A percentile compares a stretch with the other conserved stretches of the same genome.
Conservation (phyloP, 2,113 vertebrate species). For the Pogonocichla stellata region DNA sequence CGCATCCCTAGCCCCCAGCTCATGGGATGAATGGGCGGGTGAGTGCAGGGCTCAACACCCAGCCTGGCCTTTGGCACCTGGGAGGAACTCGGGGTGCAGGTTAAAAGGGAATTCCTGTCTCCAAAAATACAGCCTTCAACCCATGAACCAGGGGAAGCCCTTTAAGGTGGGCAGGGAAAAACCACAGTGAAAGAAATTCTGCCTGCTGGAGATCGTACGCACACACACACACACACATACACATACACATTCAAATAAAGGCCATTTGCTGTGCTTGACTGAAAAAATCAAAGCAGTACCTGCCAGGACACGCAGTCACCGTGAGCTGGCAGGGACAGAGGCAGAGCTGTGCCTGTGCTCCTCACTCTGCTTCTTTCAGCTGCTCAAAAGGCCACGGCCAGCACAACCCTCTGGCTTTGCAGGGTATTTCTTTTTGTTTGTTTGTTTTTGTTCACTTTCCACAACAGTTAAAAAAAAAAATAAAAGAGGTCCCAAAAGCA, state of each 20-base stretch:
- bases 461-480: neutral
- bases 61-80: neutral
- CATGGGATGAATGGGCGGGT: neutral
- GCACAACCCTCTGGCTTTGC: neutral
- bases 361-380: neutral
- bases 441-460: neutral
- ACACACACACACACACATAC: no score
- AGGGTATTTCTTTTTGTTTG: neutral
- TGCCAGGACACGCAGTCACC: neutral
- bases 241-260: neutral
- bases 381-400: neutral
- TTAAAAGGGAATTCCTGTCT: neutral
- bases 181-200: neutral
- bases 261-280: neutral
- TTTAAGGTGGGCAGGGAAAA: neutral
- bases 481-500: neutral
- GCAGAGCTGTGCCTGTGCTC: neutral
- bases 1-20: neutral
- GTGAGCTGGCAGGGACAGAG: neutral
- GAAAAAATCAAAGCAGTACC: neutral
- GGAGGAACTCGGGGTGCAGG: neutral
- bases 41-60: rapidly evolving
- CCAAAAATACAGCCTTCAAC: neutral
- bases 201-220: neutral
- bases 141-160: neutral